Evolutionary conservation across 2,113 vertebrate genomes (phyloP), one percentile per base, ranked within the genome.

Genomic region (Circaetus cinerascens): DNA sequence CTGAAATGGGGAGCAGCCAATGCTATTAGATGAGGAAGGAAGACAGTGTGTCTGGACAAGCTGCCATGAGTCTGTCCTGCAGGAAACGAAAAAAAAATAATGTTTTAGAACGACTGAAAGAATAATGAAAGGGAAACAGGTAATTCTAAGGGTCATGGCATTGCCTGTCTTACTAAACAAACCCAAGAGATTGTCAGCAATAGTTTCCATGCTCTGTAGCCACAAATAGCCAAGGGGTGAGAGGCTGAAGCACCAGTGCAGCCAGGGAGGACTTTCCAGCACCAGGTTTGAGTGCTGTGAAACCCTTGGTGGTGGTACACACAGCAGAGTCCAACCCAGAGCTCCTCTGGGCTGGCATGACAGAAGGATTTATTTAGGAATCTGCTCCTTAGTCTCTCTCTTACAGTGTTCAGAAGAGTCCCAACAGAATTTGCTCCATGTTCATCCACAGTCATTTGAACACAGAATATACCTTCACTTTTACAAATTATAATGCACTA

Each of bases 1-100:
- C 62, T 99, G 99, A 98, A 99, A 99, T 15, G 99, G 99, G 64
- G 99, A 99, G 77, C 99, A 99, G 96, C 99, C 99, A 32, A 99
- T 98, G 63, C 99, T 99, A 91, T 99, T 99, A 69, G 99, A 98
- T 27, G 99, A 99, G 22, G 99, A 99, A 75, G 99, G 99, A 20
- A 99, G 99, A 96, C 99, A 99, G 40, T 99, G 99, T 16, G 99
- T 99, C 97, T 99, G 99, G 34, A 99, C 99, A 0, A 99, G 98
- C 96, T 99, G 99, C 99, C 99, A 99, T 20, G 98, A 99, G 69
- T 99, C 99, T 30, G 99, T 99, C 95, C 99, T 99, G 92, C 32
- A 90, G 67, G 71, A 88, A 82, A 43, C 32, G 90, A 85, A 48
- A 85, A 79, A 53, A 63, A 71, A 86, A 72, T 45, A 45, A 19